Conservation (phyloP, 2,113 vertebrate genomes). For the Gadus macrocephalus region DNA sequence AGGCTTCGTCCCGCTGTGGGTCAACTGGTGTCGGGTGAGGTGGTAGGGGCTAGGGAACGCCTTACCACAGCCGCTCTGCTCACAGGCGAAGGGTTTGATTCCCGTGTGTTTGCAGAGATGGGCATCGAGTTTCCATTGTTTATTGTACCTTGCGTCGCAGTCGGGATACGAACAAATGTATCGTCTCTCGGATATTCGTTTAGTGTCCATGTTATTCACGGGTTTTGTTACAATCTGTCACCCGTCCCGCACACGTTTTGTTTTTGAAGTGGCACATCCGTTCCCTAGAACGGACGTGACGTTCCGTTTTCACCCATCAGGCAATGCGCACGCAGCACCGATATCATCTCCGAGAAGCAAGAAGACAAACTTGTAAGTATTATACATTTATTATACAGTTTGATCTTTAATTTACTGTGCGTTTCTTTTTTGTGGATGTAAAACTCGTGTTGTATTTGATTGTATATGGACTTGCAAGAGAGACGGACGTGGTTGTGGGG, state of each 20-base stretch:
- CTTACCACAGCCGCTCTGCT: constrained; percentile 74
- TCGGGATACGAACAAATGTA: constrained; percentile 53
- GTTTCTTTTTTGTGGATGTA: no score
- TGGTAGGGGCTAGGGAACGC: constrained; percentile 81
- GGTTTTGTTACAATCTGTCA: background rate
- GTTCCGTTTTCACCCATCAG: no score
- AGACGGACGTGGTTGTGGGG: no score
- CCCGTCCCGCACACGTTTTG: background rate
- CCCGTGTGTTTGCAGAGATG: constrained; percentile 65
- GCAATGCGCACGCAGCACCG: no score
- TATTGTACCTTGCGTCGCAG: constrained; percentile 57
- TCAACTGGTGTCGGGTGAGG: constrained; percentile 78
- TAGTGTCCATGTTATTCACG: background rate
- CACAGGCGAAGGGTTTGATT: constrained; percentile 76
- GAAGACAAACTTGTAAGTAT: no score
- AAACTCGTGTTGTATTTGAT: no score
- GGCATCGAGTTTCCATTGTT: constrained; percentile 65
- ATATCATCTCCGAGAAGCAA: no score
- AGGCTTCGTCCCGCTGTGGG: constrained; percentile 77
- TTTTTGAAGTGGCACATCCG: background rate
- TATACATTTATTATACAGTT: no score
- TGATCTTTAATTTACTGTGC: no score
- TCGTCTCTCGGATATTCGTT: constrained; percentile 18
- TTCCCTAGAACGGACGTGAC: background rate
- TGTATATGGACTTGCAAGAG: no score